A percentile compares a stretch with the other conserved stretches of the same genome.
These are phyloP conservation scores for Calidris pygmaea DNA, from an alignment of 2,113 vertebrate species.

Conservation along the genomic window DNA sequence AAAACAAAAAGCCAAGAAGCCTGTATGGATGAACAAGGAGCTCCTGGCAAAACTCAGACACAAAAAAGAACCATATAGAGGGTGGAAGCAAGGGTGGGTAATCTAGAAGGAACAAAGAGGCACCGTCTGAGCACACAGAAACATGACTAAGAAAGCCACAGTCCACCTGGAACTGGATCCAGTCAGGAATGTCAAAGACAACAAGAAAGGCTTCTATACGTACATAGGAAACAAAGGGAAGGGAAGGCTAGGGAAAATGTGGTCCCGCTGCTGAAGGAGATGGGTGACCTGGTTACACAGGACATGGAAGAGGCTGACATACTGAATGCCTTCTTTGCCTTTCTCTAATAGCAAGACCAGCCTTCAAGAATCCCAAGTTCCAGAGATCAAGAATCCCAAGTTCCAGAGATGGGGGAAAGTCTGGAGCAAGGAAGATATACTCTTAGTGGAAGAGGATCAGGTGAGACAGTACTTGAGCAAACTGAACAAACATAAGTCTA, in stretches of 20 bases:
- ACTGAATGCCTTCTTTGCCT: not conserved
- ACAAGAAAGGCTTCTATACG: not conserved
- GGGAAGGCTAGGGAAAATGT: not conserved
- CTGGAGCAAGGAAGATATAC: not conserved
- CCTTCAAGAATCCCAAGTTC: not conserved
- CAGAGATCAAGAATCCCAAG: too few relatives aligned
- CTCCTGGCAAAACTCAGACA: not conserved
- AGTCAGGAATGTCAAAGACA: not conserved
- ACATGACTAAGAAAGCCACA: accelerated
- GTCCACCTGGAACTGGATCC: not conserved
- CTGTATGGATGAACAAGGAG: not conserved
- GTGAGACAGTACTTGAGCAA: not conserved
- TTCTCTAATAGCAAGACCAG: not conserved
- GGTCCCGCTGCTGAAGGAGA: not conserved
- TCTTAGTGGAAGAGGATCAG: not conserved
- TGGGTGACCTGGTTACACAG: not conserved
- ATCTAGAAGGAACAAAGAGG: not conserved
- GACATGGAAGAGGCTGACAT: not conserved
- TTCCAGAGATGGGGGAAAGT: not conserved
- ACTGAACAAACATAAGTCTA: not conserved
- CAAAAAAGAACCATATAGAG: not conserved
- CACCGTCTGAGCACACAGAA: not conserved
- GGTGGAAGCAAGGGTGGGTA: not conserved
- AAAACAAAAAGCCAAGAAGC: not conserved
- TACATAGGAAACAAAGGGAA: not conserved